Conservation (phyloP, 2,888 invertebrate genomes). For the Nemotelus nigrinus region DNA sequence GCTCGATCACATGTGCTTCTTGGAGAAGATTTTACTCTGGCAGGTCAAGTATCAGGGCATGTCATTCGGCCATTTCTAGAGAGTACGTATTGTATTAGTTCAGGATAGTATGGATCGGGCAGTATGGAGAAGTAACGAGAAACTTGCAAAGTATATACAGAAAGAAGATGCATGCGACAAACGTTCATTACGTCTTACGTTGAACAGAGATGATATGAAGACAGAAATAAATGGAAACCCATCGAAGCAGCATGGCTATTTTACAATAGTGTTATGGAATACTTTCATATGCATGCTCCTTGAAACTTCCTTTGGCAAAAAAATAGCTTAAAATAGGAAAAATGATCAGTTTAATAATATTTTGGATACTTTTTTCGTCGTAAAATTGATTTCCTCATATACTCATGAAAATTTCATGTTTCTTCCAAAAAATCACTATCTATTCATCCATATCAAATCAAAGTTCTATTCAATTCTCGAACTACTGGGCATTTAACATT, state of each 20-base stretch:
- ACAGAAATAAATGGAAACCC: constrained; percentile 47
- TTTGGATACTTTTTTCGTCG: too few relatives aligned
- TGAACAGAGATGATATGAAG: constrained; percentile 45
- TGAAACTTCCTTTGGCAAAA: too few relatives aligned
- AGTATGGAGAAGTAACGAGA: neutral
- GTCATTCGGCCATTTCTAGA: neutral
- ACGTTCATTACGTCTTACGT: constrained; percentile 34
- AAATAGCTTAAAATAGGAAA: too few relatives aligned
- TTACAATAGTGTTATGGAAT: too few relatives aligned
- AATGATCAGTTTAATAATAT: too few relatives aligned
- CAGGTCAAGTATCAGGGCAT: constrained; percentile 18
- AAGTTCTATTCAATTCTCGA: too few relatives aligned
- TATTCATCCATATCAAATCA: too few relatives aligned
- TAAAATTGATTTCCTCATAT: too few relatives aligned
- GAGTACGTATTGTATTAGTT: neutral
- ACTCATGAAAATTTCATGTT: too few relatives aligned
- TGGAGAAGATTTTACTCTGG: neutral
- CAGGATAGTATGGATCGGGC: neutral
- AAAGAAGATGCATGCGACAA: neutral
- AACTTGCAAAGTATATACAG: neutral
- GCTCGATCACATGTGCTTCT: constrained; percentile 8
- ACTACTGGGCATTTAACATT: too few relatives aligned
- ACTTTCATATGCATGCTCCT: too few relatives aligned
- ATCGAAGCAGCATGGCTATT: constrained; percentile 40
- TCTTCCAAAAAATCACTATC: too few relatives aligned